phyloP scores from a whole-genome alignment of 2,888 invertebrate species.

The Drosophila nr. perissopoda region DNA sequence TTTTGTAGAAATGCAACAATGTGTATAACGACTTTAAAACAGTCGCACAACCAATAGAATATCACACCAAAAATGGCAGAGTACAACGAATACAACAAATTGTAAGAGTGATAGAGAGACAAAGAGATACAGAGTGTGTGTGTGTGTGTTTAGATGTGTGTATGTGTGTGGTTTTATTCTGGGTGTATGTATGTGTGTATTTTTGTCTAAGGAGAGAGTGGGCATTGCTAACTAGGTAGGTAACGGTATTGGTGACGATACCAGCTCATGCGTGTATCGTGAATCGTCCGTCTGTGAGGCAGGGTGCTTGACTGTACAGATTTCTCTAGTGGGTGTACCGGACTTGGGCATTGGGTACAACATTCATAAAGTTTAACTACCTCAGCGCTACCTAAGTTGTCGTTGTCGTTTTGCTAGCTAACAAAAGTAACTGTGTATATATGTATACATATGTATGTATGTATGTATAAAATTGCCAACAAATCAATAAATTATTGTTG shows the following conservation, averaged over 20 bases:
- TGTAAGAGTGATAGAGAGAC: conserved; percentile 29
- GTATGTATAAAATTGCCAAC: conserved; percentile 75
- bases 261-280: conserved; percentile 8
- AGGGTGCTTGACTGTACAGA: conserved; percentile 61
- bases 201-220: conserved; percentile 54
- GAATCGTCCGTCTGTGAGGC: conserved; percentile 37
- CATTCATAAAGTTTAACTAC: conserved; percentile 79
- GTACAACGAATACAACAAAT: conserved; percentile 76
- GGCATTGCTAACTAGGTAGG: conserved; percentile 71
- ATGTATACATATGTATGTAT: conserved; percentile 54
- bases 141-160: conserved; percentile 24
- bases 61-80: conserved; percentile 82
- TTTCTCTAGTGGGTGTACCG: conserved; percentile 62
- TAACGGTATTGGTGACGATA: conserved; percentile 29
- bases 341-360: conserved; percentile 67
- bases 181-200: conserved; percentile 10
- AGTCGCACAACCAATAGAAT: conserved; percentile 83
- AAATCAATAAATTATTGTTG: conserved; percentile 79
- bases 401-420: conserved; percentile 79
- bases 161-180: conserved; percentile 6
- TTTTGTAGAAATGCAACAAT: conserved; percentile 76
- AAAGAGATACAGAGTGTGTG: conserved; percentile 12
- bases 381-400: conserved; percentile 76
- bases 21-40: conserved; percentile 77
- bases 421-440: conserved; percentile 73